phyloP scores from a whole-genome alignment of 2,797 vertebrate genomes.

The Mus caroli region DNA sequence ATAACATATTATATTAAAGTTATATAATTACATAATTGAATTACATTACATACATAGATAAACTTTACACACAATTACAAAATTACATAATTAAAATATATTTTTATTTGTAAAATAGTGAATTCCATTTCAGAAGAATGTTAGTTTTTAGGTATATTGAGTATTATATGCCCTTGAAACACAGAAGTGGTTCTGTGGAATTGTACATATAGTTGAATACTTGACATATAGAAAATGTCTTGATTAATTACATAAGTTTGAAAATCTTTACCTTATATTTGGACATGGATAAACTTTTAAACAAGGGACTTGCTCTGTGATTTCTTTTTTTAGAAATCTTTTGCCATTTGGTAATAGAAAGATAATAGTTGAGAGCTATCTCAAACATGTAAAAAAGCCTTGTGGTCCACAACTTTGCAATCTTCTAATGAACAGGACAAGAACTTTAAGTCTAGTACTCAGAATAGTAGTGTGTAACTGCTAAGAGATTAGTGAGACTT shows the following conservation, averaged over 20 bases:
- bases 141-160: neutral
- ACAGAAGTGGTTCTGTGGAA: neutral
- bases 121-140: neutral
- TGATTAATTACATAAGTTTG: neutral
- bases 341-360: neutral
- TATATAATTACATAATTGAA: neutral
- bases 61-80: neutral
- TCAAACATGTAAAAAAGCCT: neutral
- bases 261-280: neutral
- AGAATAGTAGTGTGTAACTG: neutral
- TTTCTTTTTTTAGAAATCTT: neutral
- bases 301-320: neutral
- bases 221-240: constrained; percentile 40
- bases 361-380: neutral
- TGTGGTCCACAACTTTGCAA: neutral
- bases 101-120: neutral
- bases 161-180: neutral
- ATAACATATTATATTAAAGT: neutral
- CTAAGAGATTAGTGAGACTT: neutral
- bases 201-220: neutral
- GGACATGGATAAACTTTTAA: neutral
- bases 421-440: neutral
- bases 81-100: neutral
- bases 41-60: neutral
- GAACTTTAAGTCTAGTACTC: neutral